Evolutionary conservation across 2,797 vertebrate genomes (phyloP), one percentile per base, ranked within the genome.

Genomic region (Oreortyx pictus): DNA sequence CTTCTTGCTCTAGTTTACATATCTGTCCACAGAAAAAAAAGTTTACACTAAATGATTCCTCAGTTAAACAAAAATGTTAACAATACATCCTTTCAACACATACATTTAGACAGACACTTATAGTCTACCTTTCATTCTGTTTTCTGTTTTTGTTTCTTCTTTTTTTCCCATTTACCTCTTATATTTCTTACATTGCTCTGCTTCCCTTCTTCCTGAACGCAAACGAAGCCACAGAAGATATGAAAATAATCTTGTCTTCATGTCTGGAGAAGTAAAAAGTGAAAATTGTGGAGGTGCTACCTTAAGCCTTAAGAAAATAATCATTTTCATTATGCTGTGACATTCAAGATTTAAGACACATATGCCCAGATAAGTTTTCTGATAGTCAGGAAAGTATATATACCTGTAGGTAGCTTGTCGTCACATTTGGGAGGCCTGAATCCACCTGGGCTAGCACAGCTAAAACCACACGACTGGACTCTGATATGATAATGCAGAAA

Each of bases 201-300:
- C 14, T 52, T 52, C 27, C 15, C 50, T 29, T 27, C 1, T 3
- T 4, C 2, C 2, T 1, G 7, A 14, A 61, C 33, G 25, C 15
- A 17, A 65, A 41, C 2, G 7, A 27, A 72, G 6, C 3, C 19
- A 57, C 56, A 22, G 9, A 60, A 60, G 4, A 10, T 16, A 37
- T 16, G 22, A 8, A 71, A 71, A 2, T 17, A 46, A 2, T 66
- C 71, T 25, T n/a, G 18, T 27, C 12, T 90, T 47, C 5, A 80
- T 77, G 70, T 76, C 71, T 23, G 57, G 18, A 65, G 33, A 67
- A 75, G 3, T 27, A 6, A 65, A 88, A 61, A 78, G 37, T 41
- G 60, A 62, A 41, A 41, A 41, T 15, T 62, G 10, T 5, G 18
- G 25, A 41, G 39, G 12, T 14, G 17, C 17, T 29, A 41, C 11